Percentiles rank a stretch among this genome's conserved stretches.
Conservation (phyloP, 2,888 invertebrate species). For the Drosophila mayaguana region DNA sequence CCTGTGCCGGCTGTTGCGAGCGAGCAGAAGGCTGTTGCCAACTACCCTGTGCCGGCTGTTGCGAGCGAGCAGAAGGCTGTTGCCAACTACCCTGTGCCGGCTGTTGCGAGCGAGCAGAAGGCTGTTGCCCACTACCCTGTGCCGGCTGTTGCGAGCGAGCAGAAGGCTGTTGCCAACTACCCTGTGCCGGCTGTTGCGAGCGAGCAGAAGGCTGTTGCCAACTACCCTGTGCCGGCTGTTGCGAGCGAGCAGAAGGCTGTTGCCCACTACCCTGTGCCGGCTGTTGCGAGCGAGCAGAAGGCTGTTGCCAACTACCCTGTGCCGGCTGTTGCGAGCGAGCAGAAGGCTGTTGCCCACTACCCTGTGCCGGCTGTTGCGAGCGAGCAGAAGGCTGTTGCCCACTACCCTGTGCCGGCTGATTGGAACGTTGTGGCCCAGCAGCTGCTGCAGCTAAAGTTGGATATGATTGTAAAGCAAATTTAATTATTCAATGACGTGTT, state of each 20-base stretch:
- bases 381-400: background rate
- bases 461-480: background rate
- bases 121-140: background rate
- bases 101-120: too few species aligned
- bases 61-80: too few species aligned
- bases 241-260: background rate
- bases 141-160: too few species aligned
- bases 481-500: conserved; percentile 8
- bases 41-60: background rate
- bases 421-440: background rate
- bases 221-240: too few species aligned
- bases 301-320: too few species aligned
- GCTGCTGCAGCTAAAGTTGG: background rate
- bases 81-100: background rate
- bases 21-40: too few species aligned
- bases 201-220: background rate
- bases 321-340: background rate
- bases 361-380: too few species aligned
- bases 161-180: too few species aligned
- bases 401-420: background rate
- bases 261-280: too few species aligned
- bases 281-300: background rate
- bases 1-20: too few species aligned
- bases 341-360: background rate
- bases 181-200: background rate